Evolutionary conservation across 2,888 invertebrate species (phyloP).

Genomic region (Thera britannica): DNA sequence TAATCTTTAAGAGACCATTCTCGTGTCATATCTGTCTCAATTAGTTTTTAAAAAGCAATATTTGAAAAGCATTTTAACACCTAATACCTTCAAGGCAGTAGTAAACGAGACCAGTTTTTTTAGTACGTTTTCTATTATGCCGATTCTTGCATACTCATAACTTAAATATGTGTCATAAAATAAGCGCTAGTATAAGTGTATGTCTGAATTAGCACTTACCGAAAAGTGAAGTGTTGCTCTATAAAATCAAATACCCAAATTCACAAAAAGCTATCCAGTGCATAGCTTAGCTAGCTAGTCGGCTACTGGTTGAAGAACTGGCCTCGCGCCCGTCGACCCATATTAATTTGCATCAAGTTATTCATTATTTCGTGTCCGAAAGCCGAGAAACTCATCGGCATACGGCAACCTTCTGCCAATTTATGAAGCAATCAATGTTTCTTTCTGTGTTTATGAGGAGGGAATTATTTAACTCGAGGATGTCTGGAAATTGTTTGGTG

Average conservation of each 20-base stretch:
- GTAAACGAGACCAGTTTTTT: slow-evolving; percentile 14
- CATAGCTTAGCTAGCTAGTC: background rate
- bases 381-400: slow-evolving; percentile 64
- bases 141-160: background rate
- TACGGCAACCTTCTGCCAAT: slow-evolving; percentile 72
- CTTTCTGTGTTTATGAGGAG: slow-evolving; percentile 72
- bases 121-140: background rate
- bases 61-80: slow-evolving; percentile 50
- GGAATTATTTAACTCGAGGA: slow-evolving; percentile 71
- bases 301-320: slow-evolving; percentile 14
- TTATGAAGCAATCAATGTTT: slow-evolving; percentile 80
- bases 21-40: slow-evolving; percentile 61
- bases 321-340: slow-evolving; percentile 39
- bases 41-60: slow-evolving; percentile 59
- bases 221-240: background rate
- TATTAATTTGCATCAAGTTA: slow-evolving; percentile 69
- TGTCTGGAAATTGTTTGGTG: slow-evolving; percentile 72
- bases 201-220: background rate
- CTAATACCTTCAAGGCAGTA: slow-evolving; percentile 45
- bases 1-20: slow-evolving; percentile 36
- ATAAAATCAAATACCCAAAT: background rate
- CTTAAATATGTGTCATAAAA: slow-evolving; percentile 3
- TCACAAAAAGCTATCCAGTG: background rate
- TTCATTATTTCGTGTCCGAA: slow-evolving; percentile 65
- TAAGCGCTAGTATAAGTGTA: background rate